These are phyloP conservation scores for Sebastes oblongus DNA, from an alignment of 2,797 vertebrate species.

Conservation along the genomic window DNA sequence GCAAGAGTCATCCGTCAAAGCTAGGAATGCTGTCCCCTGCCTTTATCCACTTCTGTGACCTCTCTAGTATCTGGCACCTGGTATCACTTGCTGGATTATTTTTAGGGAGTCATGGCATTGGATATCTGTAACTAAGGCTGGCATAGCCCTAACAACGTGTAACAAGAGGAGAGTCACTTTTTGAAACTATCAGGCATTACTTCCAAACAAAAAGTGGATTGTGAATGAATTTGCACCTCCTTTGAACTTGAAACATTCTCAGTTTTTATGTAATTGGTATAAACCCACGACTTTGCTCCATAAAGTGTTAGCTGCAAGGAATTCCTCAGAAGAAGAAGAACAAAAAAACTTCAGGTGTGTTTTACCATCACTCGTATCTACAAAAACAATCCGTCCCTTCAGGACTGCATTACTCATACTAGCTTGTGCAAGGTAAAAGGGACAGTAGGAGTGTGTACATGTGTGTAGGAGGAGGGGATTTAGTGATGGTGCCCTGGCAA, in stretches of 20 bases:
- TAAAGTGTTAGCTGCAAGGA: neutral
- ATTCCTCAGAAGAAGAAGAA: neutral
- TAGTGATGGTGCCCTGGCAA: constrained; percentile 2
- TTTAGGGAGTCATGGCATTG: constrained; percentile 42
- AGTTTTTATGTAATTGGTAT: neutral
- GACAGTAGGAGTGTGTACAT: constrained; percentile 19
- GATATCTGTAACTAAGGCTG: neutral
- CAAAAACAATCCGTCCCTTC: constrained; percentile 41
- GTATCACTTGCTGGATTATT: constrained; percentile 44
- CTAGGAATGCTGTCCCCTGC: constrained; percentile 64
- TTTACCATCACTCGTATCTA: constrained; percentile 38
- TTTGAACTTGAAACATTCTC: constrained; percentile 4
- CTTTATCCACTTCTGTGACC: constrained; percentile 51
- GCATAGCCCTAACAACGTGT: neutral
- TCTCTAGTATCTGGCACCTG: constrained; percentile 44
- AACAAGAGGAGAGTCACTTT: constrained; percentile 25
- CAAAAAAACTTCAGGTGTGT: neutral
- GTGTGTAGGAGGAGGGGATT: neutral
- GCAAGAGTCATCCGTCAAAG: constrained; percentile 69
- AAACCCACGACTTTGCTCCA: neutral
- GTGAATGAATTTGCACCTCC: neutral
- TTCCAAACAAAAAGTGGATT: constrained; percentile 6
- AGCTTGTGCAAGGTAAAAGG: constrained; percentile 39
- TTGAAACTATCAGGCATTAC: neutral
- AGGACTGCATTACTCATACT: constrained; percentile 31